Percentiles rank a stretch among this genome's conserved stretches.
Conservation (phyloP, 2,888 invertebrate genomes). For the Invenusta paracnida region DNA sequence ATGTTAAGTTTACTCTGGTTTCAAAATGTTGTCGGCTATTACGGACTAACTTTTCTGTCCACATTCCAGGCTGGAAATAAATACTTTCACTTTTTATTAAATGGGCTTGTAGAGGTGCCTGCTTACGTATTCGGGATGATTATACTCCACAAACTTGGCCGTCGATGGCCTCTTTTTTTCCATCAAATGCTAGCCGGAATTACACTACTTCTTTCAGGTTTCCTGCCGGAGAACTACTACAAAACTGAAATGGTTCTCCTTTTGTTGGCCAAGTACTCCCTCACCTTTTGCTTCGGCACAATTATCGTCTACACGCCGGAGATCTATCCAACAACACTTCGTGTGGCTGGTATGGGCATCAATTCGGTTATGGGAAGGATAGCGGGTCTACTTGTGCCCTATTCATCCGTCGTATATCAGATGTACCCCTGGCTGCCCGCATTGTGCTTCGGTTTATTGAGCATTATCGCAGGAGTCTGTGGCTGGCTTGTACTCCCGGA, state of each 20-base stretch:
- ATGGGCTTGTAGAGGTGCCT: neutral
- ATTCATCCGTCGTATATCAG: neutral
- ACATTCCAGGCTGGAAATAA: neutral
- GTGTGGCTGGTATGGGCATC: neutral
- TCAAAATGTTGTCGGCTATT: slow-evolving; percentile 1
- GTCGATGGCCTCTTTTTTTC: neutral
- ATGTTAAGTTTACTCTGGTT: neutral
- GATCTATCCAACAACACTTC: slow-evolving; percentile 23
- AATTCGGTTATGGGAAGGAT: neutral
- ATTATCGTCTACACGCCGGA: slow-evolving; percentile 4
- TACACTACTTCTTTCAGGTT: neutral
- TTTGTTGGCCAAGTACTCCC: slow-evolving; percentile 9
- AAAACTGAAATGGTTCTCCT: neutral
- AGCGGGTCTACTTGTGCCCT: neutral
- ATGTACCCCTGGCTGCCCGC: neutral
- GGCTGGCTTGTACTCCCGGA: neutral
- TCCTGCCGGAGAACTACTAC: neutral
- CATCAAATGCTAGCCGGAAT: slow-evolving; percentile 10
- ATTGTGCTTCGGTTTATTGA: neutral
- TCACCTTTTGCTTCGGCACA: neutral
- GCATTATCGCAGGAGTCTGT: neutral
- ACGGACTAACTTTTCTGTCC: neutral
- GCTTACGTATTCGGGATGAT: slow-evolving; percentile 5
- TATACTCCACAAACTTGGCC: neutral
- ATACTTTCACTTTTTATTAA: neutral